Evolutionary conservation across 92 coral and sea anemone species (phyloP), one percentile per base, ranked within the genome.

Genomic region (Desmophyllum pertusum): DNA sequence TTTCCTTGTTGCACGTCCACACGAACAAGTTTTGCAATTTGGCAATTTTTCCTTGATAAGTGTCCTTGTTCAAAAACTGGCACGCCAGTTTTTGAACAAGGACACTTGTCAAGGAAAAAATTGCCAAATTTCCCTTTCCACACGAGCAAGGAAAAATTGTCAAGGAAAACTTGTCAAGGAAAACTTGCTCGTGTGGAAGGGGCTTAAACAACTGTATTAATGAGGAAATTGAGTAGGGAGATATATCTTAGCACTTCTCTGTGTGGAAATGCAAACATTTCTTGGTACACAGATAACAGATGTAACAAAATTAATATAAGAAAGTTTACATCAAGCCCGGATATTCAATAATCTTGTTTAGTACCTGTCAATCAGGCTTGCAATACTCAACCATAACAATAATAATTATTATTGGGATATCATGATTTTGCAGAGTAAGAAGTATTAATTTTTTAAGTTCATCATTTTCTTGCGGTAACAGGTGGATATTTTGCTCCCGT

Each of bases 401-500:
- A 0, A 21, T 18, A 59, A 59, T 27, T 10, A 48, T 59, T 33
- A 59, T 23, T 59, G 65, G 65, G 27, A 59, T 25, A 59, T 9
- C 73, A 67, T 35, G 29, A 36, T 67, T 67, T 67, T 67, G 3
- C 65, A 67, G 73, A 67, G 42, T 62, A 4, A 35, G 2, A 27
- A 62, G 67, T 62, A 29, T 25, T 25, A 14, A 7, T 25, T 62
- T 21, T 50, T 5, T 35, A 62, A 62, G 37, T 62, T 67, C 73
- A 37, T 37, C n/a, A n/a, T 67, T 52, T 33, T 36, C 65, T 27
- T 50, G 79, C 11, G 79, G 64, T 50, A 31, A 35, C 79, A 75
- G 79, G 71, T 59, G 70, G 38, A 61, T 21, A 25, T 31, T 9
- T 67, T 77, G 36, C 38, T 27, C 51, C 81, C 13, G 43, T 39